Conservation (phyloP, 2,113 vertebrate species). For the Uropsilus gracilis region DNA sequence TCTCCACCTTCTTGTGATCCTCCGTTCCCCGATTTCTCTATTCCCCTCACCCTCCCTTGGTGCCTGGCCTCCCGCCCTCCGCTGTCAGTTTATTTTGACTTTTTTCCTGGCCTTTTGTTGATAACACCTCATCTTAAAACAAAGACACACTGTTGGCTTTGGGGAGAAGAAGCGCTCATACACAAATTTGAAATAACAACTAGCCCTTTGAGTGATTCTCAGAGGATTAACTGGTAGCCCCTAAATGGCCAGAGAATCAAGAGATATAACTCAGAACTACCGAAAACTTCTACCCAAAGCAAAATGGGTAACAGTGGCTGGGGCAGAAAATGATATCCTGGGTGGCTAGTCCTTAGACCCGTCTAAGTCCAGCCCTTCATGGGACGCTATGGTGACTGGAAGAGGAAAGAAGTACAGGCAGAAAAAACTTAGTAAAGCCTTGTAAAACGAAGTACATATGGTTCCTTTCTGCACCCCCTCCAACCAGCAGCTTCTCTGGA, state of each 20-base stretch:
- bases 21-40: too few species aligned
- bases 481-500: not conserved
- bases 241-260: not conserved
- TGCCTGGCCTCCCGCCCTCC: too few species aligned
- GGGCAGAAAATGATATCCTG: not conserved
- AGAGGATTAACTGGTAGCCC: not conserved
- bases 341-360: not conserved
- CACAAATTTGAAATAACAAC: constrained; percentile 28
- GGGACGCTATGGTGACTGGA: not conserved
- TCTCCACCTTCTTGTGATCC: too few species aligned
- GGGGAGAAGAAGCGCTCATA: not conserved
- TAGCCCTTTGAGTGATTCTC: not conserved
- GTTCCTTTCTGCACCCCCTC: not conserved
- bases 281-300: not conserved
- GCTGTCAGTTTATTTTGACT: too few species aligned
- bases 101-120: too few species aligned
- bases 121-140: not conserved
- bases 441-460: not conserved
- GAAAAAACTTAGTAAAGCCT: not conserved
- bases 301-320: not conserved
- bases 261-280: not conserved
- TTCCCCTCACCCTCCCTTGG: too few species aligned
- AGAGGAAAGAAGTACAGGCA: not conserved
- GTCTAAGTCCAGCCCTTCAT: not conserved
- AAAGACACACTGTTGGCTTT: not conserved